These are phyloP conservation scores for Cyclina sinensis DNA, from an alignment of 1,140 invertebrate genomes.

Conservation along the genomic window DNA sequence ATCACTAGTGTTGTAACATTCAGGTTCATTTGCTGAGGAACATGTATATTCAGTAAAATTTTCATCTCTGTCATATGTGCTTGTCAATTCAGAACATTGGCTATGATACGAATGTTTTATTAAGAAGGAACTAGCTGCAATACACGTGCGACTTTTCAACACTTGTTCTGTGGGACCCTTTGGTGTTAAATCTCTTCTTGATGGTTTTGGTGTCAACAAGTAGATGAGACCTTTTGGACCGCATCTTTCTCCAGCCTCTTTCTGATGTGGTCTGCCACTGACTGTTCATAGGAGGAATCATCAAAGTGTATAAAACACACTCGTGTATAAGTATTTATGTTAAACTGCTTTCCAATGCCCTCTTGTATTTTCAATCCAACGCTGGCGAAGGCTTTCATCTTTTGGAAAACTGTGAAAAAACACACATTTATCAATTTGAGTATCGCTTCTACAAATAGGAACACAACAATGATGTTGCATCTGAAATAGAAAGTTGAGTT, in stretches of 20 bases:
- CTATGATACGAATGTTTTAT: conserved; percentile 15
- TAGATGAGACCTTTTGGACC: neutral
- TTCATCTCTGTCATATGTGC: neutral
- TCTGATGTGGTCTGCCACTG: neutral
- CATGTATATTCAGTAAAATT: neutral
- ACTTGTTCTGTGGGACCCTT: neutral
- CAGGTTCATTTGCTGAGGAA: neutral
- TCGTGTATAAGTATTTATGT: conserved; percentile 8
- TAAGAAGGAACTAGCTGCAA: neutral
- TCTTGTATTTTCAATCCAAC: neutral
- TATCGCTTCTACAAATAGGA: neutral
- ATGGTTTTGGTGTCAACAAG: neutral
- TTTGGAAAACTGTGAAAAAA: neutral
- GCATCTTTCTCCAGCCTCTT: neutral
- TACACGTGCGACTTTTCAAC: neutral
- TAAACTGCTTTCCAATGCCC: neutral
- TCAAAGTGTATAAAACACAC: conserved; percentile 1
- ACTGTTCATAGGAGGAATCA: neutral
- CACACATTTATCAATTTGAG: neutral
- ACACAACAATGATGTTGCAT: conserved; percentile 31
- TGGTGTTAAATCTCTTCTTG: conserved; percentile 19
- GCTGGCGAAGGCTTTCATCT: neutral
- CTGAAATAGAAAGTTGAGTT: no score
- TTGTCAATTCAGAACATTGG: neutral
- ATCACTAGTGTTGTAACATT: neutral